Base-by-base conservation (phyloP, 2,888 invertebrate genomes). In the Dicyrtomina minuta region DNA sequence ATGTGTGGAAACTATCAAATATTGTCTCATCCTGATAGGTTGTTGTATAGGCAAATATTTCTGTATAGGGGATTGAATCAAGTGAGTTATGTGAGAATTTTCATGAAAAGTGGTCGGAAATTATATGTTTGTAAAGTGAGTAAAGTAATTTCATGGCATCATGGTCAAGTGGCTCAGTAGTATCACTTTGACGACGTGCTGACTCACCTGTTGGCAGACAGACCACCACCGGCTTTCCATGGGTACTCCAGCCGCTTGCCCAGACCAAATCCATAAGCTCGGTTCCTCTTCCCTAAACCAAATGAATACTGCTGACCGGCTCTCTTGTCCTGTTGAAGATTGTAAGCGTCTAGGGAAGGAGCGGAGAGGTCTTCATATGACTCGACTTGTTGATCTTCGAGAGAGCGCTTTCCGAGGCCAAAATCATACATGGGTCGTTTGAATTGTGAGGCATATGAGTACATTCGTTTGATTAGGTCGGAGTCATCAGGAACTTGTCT, bases 231-330 rank as follows among this genome's bases (percentile, higher is more conserved):
- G 17, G 44, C 65, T 66, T 73, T 75, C 75, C 75, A 76, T 17
- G 71, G 60, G 51, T 73, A 68, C 69, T 77, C 76, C 55, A 74
- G 66, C 66, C 77, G 68, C 59, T 78, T 77, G 15, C 78, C 78
- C 15, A 78, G 73, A 33, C 78, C 78, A 66, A 78, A 78, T 56
- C 73, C 74, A 53, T 77, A 78, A 51, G 73, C 74, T 66, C 75
- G 74, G 65, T 70, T 77, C 66, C 75, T 60, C 44, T 78, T 78
- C 10, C 77, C 77, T 15, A 77, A 72, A 15, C 76, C 76, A 56
- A 76, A 76, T 17, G 74, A 72, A 61, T 76, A 77, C 74, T 33
- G 73, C 73, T 26, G 71, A 64, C 15, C 33, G 33, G 33, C 33
- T 33, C 33, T 33, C 33, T 33, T 33, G 33, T 33, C 33, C 3